Percentiles rank a stretch among this genome's conserved stretches.
These are phyloP conservation scores for Nycteola revayana DNA, from an alignment of 2,888 invertebrate species.

Conservation along the genomic window DNA sequence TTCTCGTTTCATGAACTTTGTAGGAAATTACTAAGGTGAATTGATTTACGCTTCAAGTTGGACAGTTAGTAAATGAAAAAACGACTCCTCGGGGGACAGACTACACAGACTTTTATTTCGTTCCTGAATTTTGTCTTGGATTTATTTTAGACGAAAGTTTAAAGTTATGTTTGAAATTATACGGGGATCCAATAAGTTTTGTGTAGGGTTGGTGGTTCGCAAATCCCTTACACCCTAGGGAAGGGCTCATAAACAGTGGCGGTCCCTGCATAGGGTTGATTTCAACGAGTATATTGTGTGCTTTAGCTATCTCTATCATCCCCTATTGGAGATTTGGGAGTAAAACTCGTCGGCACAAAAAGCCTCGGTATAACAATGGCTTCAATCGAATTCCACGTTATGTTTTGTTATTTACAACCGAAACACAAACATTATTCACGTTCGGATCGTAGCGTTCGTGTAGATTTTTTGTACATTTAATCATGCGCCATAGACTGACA, in stretches of 20 bases:
- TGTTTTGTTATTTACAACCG: too few species aligned
- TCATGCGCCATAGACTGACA: too few species aligned
- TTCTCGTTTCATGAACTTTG: constrained; percentile 30
- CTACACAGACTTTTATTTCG: constrained; percentile 13
- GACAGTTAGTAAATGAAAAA: constrained; percentile 47
- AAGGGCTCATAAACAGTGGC: constrained; percentile 27
- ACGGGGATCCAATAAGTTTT: constrained; percentile 12
- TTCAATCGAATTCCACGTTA: constrained; percentile 3
- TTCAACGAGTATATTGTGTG: constrained; percentile 12
- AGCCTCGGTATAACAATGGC: constrained; percentile 12
- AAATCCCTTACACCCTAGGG: constrained; percentile 27
- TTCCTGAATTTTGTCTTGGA: constrained; percentile 7
- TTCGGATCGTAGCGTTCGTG: too few species aligned
- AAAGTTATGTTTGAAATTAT: constrained; percentile 25
- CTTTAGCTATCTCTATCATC: constrained; percentile 5
- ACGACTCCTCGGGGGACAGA: constrained; percentile 23
- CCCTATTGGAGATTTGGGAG: constrained; percentile 18
- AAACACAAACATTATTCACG: too few species aligned
- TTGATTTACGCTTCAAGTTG: constrained; percentile 51
- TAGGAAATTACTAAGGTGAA: constrained; percentile 36
- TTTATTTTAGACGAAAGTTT: constrained; percentile 26
- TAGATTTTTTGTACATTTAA: too few species aligned
- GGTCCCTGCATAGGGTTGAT: constrained; percentile 21
- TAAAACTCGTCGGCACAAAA: constrained; percentile 19
- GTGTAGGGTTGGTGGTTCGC: constrained; percentile 16